phyloP scores from a whole-genome alignment of 1,140 invertebrate genomes.

The Cyclargus thomasi region DNA sequence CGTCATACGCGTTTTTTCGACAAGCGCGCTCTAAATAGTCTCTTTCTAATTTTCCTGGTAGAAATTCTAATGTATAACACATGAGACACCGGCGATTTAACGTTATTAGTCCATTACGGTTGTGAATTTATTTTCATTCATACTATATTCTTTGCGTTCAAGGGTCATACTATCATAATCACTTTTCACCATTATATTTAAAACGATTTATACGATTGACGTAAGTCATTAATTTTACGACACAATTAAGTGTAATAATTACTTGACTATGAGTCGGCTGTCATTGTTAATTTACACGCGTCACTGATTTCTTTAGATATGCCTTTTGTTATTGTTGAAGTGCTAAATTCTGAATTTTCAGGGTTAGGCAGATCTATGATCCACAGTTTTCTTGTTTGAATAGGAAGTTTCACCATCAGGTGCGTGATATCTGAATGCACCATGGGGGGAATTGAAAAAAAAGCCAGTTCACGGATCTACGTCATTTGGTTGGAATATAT shows the following conservation, averaged over 20 bases:
- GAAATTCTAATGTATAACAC: constrained; percentile 2
- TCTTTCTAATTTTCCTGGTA: constrained; percentile 22
- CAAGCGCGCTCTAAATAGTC: background rate
- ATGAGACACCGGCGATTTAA: background rate
- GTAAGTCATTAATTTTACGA: background rate
- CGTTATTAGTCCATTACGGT: background rate
- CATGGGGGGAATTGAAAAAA: no score
- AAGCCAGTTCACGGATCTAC: no score
- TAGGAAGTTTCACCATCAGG: background rate
- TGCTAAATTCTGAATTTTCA: background rate
- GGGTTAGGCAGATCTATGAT: background rate
- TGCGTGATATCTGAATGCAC: background rate
- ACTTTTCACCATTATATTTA: no score
- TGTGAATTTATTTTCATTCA: background rate
- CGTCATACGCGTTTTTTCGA: constrained; percentile 41
- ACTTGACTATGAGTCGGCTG: background rate
- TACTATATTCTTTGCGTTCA: background rate
- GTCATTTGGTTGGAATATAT: no score
- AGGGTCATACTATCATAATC: no score
- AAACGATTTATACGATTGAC: background rate
- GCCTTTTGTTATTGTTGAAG: background rate
- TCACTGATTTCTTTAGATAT: background rate
- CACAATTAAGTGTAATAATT: background rate
- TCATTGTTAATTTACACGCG: constrained; percentile 4
- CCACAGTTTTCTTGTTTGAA: background rate